Conservation (phyloP, 2,113 vertebrate genomes). For the Paramormyrops kingsleyae region DNA sequence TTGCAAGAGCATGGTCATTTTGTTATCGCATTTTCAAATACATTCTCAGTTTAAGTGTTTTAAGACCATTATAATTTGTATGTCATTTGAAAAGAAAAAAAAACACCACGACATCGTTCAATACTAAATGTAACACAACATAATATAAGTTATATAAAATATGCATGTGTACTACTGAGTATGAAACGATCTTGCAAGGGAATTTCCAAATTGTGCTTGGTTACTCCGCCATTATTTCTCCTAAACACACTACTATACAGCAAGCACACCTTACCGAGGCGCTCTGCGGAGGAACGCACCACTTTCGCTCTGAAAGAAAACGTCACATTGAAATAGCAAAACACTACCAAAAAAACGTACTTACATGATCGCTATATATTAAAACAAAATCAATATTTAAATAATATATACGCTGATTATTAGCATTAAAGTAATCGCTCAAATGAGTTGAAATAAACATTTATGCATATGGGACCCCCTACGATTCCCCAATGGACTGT, state of each 20-base stretch:
- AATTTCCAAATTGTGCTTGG: neutral
- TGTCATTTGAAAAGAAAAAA: neutral
- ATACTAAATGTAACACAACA: neutral
- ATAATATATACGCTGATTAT: neutral
- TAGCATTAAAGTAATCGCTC: neutral
- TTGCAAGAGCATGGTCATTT: neutral
- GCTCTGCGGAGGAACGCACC: slow-evolving; percentile 55
- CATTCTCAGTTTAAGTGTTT: neutral
- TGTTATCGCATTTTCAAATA: neutral
- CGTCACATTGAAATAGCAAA: slow-evolving; percentile 14
- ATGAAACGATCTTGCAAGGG: neutral
- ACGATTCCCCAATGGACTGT: slow-evolving; percentile 27
- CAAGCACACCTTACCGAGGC: slow-evolving; percentile 36
- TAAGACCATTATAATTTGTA: neutral
- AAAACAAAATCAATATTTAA: neutral
- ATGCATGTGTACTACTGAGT: neutral
- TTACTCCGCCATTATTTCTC: neutral
- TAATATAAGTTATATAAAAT: neutral
- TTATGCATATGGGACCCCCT: neutral
- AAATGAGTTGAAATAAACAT: neutral
- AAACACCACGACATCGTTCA: neutral
- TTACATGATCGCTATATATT: neutral
- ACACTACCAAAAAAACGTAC: neutral
- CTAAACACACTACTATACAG: neutral
- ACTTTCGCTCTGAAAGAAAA: slow-evolving; percentile 32